A percentile compares a stretch with the other conserved stretches of the same genome.
phyloP scores from a whole-genome alignment of 2,888 invertebrate genomes.

The Tridacna crocea region DNA sequence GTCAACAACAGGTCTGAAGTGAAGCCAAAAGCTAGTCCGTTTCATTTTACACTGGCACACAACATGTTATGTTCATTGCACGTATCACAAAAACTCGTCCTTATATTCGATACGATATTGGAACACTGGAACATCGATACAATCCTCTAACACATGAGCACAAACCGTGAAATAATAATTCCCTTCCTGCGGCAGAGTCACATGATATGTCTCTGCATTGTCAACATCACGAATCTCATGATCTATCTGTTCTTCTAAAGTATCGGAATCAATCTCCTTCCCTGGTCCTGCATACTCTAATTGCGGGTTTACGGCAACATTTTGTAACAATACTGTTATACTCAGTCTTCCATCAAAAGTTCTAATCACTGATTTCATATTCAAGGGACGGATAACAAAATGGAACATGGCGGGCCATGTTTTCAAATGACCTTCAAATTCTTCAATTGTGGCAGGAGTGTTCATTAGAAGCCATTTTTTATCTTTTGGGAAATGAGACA shows the following conservation, averaged over 20 bases:
- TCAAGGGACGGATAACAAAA: constrained; percentile 76
- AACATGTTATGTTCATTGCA: neutral
- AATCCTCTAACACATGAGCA: constrained; percentile 75
- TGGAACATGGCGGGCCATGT: constrained; percentile 79
- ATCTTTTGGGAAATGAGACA: constrained; percentile 77
- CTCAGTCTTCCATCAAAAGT: constrained; percentile 77
- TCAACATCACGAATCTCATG: constrained; percentile 75
- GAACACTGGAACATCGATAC: constrained; percentile 75
- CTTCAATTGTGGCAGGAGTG: constrained; percentile 66
- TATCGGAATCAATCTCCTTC: constrained; percentile 68
- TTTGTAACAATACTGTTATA: constrained; percentile 74
- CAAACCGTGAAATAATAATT: constrained; percentile 76
- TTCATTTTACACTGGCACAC: neutral
- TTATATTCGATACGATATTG: constrained; percentile 75
- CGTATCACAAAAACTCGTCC: constrained; percentile 72
- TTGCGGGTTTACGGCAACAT: constrained; percentile 76
- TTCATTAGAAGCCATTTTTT: constrained; percentile 75
- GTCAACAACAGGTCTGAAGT: neutral
- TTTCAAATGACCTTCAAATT: constrained; percentile 73
- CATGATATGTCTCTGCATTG: constrained; percentile 77
- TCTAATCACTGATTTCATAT: constrained; percentile 74
- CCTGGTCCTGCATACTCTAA: constrained; percentile 76
- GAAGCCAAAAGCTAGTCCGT: too few relatives aligned
- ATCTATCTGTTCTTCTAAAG: constrained; percentile 73
- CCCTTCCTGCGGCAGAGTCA: constrained; percentile 76